Percentiles rank a stretch among this genome's conserved stretches.
Conservation (phyloP, 1,140 invertebrate species). For the Drosophila ercepeae region DNA sequence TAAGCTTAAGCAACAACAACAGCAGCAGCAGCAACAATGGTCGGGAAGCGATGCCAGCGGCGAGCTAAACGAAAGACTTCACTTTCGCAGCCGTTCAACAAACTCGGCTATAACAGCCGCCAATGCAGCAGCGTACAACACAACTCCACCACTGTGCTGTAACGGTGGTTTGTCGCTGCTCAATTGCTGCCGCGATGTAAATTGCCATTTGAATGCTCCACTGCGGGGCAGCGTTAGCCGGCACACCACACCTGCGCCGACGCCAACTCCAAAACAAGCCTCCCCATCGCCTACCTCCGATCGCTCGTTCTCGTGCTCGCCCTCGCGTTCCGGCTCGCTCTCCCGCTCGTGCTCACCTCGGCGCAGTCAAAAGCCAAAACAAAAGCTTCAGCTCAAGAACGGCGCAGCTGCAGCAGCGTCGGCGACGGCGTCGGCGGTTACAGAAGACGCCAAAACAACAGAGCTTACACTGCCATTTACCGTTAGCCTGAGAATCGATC, state of each 20-base stretch:
- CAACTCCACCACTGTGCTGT: constrained; percentile 74
- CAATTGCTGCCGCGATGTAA: constrained; percentile 76
- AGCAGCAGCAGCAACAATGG: constrained; percentile 40
- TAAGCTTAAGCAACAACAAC: constrained; percentile 61
- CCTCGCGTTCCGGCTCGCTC: constrained; percentile 30
- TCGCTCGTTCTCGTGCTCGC: constrained; percentile 46
- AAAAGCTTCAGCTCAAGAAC: constrained; percentile 16
- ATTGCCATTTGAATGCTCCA: constrained; percentile 74
- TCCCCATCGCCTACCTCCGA: constrained; percentile 49
- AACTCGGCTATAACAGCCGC: constrained; percentile 38
- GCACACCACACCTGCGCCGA: constrained; percentile 52
- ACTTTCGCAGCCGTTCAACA: constrained; percentile 75
- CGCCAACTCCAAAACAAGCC: constrained; percentile 48
- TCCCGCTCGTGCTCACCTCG: constrained; percentile 28
- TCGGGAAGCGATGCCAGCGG: constrained; percentile 49
- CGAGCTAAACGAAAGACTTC: constrained; percentile 81
- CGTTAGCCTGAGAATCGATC: constrained; percentile 90
- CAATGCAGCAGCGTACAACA: constrained; percentile 31
- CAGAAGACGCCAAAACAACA: constrained; percentile 1
- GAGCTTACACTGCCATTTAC: constrained; percentile 77
- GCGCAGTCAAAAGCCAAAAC: constrained; percentile 18
- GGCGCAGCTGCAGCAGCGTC: constrained; percentile 15
- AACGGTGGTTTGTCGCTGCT: constrained; percentile 68
- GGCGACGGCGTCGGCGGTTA: neutral
- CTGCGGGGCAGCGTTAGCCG: constrained; percentile 62